Conservation (phyloP, 2,113 vertebrate genomes). For the Ibidorhyncha struthersii region DNA sequence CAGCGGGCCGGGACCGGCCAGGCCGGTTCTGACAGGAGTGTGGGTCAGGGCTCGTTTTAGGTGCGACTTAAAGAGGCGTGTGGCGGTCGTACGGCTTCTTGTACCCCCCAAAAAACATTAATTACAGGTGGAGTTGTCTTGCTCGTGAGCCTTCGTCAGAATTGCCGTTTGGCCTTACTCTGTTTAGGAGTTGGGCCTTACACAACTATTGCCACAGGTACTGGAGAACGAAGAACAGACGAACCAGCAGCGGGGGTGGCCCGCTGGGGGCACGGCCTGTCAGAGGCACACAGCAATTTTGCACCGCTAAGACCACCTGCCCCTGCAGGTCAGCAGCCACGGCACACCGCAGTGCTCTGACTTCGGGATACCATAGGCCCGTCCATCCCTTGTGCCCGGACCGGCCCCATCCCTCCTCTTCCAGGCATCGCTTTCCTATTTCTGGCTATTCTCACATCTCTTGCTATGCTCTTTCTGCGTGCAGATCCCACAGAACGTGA, state of each 20-base stretch:
- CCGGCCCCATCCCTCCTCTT: rapidly evolving
- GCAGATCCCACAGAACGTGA: neutral
- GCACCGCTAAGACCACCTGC: too few species aligned
- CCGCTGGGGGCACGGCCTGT: rapidly evolving
- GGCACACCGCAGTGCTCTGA: rapidly evolving
- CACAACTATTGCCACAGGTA: rapidly evolving
- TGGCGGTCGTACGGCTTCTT: rapidly evolving
- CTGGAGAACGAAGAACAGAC: neutral
- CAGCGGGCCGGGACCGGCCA: rapidly evolving
- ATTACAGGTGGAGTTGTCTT: rapidly evolving
- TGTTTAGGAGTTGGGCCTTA: neutral
- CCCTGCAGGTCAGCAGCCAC: neutral
- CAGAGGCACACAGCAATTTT: rapidly evolving
- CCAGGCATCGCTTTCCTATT: neutral
- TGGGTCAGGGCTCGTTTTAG: too few species aligned
- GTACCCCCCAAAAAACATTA: too few species aligned
- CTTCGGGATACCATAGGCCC: rapidly evolving
- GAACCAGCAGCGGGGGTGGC: neutral
- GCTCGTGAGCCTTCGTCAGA: neutral
- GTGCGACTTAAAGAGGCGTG: too few species aligned
- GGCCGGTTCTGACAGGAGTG: rapidly evolving
- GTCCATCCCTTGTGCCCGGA: rapidly evolving
- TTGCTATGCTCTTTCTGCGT: too few species aligned
- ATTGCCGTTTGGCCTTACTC: rapidly evolving
- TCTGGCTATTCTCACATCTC: neutral